Conservation (phyloP, 37 sponge, comb jelly and placozoan genomes). For the Cladorhizidae sp. region DNA sequence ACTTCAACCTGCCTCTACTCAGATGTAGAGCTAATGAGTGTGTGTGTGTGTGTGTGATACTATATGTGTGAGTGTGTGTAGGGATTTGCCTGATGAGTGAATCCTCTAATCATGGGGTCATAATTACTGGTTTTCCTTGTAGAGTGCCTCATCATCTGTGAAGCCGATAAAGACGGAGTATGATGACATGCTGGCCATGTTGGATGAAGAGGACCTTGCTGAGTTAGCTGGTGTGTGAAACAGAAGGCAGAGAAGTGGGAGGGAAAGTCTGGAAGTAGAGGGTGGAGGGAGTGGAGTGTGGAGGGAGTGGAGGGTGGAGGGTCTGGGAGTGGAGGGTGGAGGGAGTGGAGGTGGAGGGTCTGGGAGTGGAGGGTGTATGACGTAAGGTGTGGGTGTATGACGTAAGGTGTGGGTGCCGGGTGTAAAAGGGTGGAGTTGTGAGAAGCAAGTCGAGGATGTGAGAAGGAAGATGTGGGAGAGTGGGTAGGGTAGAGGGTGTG, state of each 20-base stretch:
- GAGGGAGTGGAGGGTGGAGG: background rate
- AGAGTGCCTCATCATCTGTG: background rate
- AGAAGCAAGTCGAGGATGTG: no score
- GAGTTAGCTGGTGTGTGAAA: slow-evolving; percentile 46
- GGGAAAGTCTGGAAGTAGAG: background rate
- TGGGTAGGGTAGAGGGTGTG: background rate
- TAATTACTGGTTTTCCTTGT: no score
- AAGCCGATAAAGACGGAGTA: slow-evolving; percentile 36
- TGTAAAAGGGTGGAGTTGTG: no score
- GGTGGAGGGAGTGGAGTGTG: background rate
- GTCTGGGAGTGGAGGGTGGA: background rate
- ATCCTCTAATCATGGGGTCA: no score
- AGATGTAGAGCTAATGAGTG: no score
- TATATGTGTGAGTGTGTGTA: no score
- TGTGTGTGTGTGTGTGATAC: no score
- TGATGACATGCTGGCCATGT: slow-evolving; percentile 59
- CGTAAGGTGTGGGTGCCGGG: no score
- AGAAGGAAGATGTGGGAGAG: no score
- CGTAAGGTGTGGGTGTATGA: no score
- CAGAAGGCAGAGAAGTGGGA: background rate
- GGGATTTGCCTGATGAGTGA: no score
- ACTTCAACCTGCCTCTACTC: no score
- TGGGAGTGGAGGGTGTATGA: background rate
- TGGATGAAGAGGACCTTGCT: slow-evolving; percentile 45
- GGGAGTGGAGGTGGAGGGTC: background rate